These are phyloP conservation scores for Glaucopsyche alexis DNA, from an alignment of 2,888 invertebrate species.

Conservation along the genomic window DNA sequence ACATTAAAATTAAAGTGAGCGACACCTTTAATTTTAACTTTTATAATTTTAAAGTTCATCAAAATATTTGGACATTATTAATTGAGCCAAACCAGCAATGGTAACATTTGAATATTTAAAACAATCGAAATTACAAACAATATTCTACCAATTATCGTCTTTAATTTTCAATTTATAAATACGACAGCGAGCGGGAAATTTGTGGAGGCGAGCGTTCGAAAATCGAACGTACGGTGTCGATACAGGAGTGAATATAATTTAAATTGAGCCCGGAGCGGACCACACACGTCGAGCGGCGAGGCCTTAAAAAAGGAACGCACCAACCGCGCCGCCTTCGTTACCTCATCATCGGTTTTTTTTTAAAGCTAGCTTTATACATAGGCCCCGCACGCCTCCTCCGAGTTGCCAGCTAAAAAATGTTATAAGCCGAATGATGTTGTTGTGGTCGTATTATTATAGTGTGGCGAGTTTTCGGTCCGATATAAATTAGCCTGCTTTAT, in stretches of 20 bases:
- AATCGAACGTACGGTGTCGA: constrained; percentile 36
- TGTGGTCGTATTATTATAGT: constrained; percentile 57
- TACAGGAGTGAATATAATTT: constrained; percentile 40
- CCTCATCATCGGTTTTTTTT: constrained; percentile 75
- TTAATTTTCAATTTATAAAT: constrained; percentile 55
- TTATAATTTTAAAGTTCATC: constrained; percentile 20
- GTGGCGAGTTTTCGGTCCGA: constrained; percentile 48
- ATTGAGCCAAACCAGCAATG: constrained; percentile 15
- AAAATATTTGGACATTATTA: constrained; percentile 17
- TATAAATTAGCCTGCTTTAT: constrained; percentile 71
- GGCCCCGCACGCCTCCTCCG: constrained; percentile 50
- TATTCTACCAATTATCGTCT: constrained; percentile 58
- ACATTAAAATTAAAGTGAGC: not conserved
- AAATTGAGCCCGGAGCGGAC: constrained; percentile 47
- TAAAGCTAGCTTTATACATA: constrained; percentile 71
- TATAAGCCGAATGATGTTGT: constrained; percentile 67
- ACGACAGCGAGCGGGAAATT: constrained; percentile 45
- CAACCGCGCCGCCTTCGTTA: constrained; percentile 77
- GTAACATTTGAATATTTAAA: constrained; percentile 48
- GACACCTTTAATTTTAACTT: not conserved
- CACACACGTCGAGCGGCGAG: constrained; percentile 72
- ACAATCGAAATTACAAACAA: constrained; percentile 53
- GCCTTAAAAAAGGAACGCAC: constrained; percentile 76
- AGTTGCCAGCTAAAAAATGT: constrained; percentile 51
- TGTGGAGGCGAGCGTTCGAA: constrained; percentile 34